Percentiles rank a stretch among this genome's conserved stretches.
Conservation (phyloP, 2,797 vertebrate genomes). For the Pipistrellus nathusii region DNA sequence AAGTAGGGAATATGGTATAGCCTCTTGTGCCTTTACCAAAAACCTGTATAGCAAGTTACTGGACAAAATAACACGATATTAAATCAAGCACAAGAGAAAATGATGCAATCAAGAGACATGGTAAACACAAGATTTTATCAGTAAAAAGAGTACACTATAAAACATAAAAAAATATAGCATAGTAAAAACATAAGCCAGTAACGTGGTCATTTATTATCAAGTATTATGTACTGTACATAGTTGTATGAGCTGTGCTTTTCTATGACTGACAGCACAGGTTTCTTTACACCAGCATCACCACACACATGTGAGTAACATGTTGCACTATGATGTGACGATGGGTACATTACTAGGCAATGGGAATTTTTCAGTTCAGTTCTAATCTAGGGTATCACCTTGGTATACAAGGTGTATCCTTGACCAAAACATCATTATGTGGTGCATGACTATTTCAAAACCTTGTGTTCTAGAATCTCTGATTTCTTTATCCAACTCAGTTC, state of each 20-base stretch:
- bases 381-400: not conserved
- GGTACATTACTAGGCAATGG: not conserved
- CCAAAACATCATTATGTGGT: not conserved
- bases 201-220: not conserved
- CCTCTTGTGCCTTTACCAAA: too few species aligned
- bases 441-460: not conserved
- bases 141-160: not conserved
- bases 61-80: not conserved
- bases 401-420: not conserved
- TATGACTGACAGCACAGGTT: not conserved
- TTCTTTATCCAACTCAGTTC: not conserved
- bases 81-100: not conserved
- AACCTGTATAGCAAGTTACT: not conserved
- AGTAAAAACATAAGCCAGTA: not conserved
- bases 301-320: not conserved
- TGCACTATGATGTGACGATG: not conserved
- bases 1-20: not conserved
- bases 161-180: not conserved
- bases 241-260: not conserved
- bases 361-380: not conserved
- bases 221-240: not conserved
- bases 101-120: not conserved
- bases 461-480: not conserved
- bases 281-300: not conserved
- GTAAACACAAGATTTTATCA: not conserved